phyloP scores from a whole-genome alignment of 2,888 invertebrate genomes.

The Pseudococcus longispinus region DNA sequence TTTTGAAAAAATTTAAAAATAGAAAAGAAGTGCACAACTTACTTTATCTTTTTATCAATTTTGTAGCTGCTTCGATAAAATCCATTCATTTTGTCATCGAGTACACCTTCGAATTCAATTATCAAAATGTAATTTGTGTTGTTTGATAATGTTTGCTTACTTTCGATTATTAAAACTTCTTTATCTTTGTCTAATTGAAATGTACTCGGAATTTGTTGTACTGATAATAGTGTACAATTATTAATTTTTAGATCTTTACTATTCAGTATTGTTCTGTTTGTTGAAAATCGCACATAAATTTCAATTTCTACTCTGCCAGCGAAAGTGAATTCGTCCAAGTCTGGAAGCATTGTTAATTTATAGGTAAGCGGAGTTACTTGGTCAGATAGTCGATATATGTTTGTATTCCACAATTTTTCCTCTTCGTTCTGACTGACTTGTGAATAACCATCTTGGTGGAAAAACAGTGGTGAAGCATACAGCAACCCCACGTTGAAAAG shows the following conservation, averaged over 20 bases:
- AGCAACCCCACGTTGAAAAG: neutral
- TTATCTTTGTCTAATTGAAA: neutral
- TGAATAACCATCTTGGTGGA: neutral
- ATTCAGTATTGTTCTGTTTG: neutral
- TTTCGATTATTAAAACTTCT: neutral
- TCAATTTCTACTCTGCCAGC: conserved; percentile 20
- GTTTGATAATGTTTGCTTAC: neutral
- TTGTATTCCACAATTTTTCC: neutral
- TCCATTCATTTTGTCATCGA: conserved; percentile 58
- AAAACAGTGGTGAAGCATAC: neutral
- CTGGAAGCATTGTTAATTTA: neutral
- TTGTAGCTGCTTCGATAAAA: conserved; percentile 58
- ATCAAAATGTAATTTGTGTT: neutral
- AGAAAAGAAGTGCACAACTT: neutral
- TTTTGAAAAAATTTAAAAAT: too few species aligned
- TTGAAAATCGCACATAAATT: neutral
- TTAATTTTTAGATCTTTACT: conserved; percentile 21
- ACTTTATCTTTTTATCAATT: conserved; percentile 46
- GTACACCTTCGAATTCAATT: conserved; percentile 53
- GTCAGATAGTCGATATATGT: conserved; percentile 19
- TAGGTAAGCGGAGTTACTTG: conserved; percentile 12
- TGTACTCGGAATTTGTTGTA: neutral
- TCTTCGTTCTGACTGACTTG: neutral
- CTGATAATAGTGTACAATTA: neutral
- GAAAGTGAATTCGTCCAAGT: conserved; percentile 17